Conservation (phyloP, 2,797 vertebrate species). For the Hipposideros larvatus region DNA sequence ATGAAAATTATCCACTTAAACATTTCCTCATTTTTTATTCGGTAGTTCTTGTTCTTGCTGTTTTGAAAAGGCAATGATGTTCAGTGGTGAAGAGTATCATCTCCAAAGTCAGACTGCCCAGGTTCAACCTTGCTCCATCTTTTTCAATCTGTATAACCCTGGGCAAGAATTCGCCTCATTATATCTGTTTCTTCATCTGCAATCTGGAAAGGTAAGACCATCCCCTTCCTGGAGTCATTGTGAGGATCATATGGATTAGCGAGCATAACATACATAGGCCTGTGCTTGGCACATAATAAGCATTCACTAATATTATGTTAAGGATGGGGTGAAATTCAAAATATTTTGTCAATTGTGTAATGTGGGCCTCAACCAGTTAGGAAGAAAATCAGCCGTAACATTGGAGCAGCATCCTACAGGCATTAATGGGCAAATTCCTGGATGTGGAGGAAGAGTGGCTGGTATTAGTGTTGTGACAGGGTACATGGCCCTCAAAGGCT, state of each 20-base stretch:
- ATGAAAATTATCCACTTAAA: not conserved
- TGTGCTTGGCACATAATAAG: not conserved
- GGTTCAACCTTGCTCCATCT: not conserved
- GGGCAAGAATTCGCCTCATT: not conserved
- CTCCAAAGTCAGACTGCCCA: not conserved
- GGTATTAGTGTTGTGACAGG: not conserved
- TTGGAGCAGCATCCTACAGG: not conserved
- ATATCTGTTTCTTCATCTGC: not conserved
- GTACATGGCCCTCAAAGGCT: fast-evolving
- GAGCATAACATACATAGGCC: not conserved
- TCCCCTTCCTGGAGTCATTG: not conserved
- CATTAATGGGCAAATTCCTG: not conserved
- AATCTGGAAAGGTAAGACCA: not conserved
- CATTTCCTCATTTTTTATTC: not conserved
- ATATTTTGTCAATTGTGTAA: not conserved
- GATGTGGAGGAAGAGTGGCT: not conserved
- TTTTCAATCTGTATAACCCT: not conserved
- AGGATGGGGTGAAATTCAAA: not conserved
- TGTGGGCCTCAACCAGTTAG: not conserved
- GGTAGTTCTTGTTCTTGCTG: not conserved
- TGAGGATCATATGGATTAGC: not conserved
- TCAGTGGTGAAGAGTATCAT: not conserved
- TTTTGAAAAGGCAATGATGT: not conserved
- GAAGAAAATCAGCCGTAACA: not conserved
- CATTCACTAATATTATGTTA: not conserved